A percentile compares a stretch with the other conserved stretches of the same genome.
These are phyloP conservation scores for Drosophila hydei DNA, from an alignment of 1,140 invertebrate genomes.

Conservation along the genomic window DNA sequence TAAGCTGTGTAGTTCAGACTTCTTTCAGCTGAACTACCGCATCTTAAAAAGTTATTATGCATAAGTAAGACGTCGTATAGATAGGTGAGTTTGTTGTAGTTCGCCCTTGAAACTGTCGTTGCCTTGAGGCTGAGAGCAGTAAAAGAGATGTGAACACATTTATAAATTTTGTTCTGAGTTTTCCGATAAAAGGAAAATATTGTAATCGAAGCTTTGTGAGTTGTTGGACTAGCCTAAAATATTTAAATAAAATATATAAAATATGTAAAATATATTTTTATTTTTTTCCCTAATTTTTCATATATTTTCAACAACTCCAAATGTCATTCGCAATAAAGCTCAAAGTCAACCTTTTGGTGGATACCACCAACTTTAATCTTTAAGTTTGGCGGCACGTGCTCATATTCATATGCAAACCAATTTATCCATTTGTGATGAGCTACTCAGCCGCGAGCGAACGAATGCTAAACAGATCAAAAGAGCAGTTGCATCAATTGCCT, in stretches of 20 bases:
- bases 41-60: background rate
- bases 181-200: too few relatives aligned
- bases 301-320: too few relatives aligned
- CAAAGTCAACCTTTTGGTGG: too few relatives aligned
- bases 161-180: too few relatives aligned
- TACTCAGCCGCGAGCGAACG: conserved; percentile 51
- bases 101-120: background rate
- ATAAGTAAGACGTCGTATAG: too few relatives aligned
- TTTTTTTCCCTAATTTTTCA: too few relatives aligned
- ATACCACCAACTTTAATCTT: background rate
- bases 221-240: too few relatives aligned
- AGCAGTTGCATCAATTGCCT: conserved; percentile 68
- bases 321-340: too few relatives aligned
- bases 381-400: conserved; percentile 15
- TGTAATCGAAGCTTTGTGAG: too few relatives aligned
- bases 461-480: conserved; percentile 67
- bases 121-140: conserved; percentile 4
- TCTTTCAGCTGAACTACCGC: conserved; percentile 1
- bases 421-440: conserved; percentile 47
- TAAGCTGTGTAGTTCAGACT: background rate
- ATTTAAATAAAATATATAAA: too few relatives aligned
- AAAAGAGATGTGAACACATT: background rate
- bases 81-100: background rate
- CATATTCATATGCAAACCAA: conserved; percentile 19
- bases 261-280: too few relatives aligned